Base-by-base conservation (phyloP, 2,113 vertebrate genomes). In the Arenaria interpres region DNA sequence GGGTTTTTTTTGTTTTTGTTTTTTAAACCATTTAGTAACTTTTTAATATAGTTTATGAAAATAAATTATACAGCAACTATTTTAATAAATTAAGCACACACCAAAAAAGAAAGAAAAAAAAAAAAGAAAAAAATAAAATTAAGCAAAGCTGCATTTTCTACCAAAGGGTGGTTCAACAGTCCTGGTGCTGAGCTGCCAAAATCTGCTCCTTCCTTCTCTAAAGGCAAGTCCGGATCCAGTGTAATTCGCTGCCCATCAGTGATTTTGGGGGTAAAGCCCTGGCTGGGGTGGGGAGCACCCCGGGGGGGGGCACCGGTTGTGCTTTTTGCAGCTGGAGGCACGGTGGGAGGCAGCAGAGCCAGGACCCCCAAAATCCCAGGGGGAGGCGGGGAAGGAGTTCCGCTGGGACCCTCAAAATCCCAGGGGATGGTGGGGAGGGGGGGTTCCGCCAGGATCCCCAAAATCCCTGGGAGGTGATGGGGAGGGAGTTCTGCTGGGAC, bases 51-150 rank as follows among this genome's bases (percentile, higher is more conserved):
- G 80, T 92, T 97, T 98, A 97, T 79, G 97, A 98, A 98, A 98
- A 98, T 98, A 98, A 98, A 98, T 98, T 98, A 98, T 98, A 98
- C 95, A 97, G 98, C 96, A 94, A 97, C 97, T 97, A 97, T 97
- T 97, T 97, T 96, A 98, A 98, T 98, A 98, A 98, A 98, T 98
- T 98, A 98, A 97, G 95, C 96, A 93, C 94, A 95, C 90, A 96
- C 94, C 4, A 4, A 60, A n/a, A 53, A 8, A 19, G 41, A 46
- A 63, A 23, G 35, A 64, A 79, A 85, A 35, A 60, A 9, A 41
- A 41, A 73, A 53, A 62, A 5, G 14, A 12, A 59, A 8, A 63
- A 10, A 15, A 20, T 35, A 43, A 69, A 88, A 75, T 43, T 7
- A 80, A 91, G 69, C 85, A 78, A 91, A 85, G 71, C 68, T 62